Conservation (phyloP, 2,888 invertebrate genomes). For the Cephus sareptanus region DNA sequence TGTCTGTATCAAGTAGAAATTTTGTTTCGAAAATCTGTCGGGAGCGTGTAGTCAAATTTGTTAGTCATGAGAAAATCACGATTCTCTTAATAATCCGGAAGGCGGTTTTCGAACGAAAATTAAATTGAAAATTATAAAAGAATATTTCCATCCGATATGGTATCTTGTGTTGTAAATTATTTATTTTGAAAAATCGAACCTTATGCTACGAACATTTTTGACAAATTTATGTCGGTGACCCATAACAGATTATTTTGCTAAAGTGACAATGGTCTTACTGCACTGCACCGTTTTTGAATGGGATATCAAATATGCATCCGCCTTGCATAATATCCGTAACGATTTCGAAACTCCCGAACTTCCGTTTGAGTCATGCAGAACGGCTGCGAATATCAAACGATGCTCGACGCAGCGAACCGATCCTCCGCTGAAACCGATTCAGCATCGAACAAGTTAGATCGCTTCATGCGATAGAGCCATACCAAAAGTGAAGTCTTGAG, state of each 20-base stretch:
- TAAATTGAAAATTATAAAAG: too few relatives aligned
- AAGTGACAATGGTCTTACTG: not conserved
- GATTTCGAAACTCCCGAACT: not conserved
- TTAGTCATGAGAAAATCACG: too few relatives aligned
- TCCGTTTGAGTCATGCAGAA: not conserved
- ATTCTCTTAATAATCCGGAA: too few relatives aligned
- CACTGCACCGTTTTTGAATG: not conserved
- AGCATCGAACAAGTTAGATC: not conserved
- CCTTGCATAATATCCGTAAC: not conserved
- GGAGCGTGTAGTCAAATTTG: too few relatives aligned
- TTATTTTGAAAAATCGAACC: too few relatives aligned
- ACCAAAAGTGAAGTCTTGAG: not conserved
- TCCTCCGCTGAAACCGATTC: not conserved
- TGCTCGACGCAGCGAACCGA: not conserved
- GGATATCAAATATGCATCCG: not conserved
- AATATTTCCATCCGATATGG: too few relatives aligned
- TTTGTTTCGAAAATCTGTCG: too few relatives aligned
- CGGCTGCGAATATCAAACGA: not conserved
- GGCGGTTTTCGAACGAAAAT: too few relatives aligned
- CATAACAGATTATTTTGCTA: not conserved
- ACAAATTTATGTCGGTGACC: not conserved
- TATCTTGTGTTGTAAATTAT: too few relatives aligned
- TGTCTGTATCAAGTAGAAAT: too few relatives aligned
- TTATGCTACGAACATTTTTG: not conserved
- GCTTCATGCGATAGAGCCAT: not conserved